A percentile compares a stretch with the other conserved stretches of the same genome.
These are phyloP conservation scores for Pelecanus crispus DNA, from an alignment of 2,113 vertebrate genomes.

Conservation along the genomic window DNA sequence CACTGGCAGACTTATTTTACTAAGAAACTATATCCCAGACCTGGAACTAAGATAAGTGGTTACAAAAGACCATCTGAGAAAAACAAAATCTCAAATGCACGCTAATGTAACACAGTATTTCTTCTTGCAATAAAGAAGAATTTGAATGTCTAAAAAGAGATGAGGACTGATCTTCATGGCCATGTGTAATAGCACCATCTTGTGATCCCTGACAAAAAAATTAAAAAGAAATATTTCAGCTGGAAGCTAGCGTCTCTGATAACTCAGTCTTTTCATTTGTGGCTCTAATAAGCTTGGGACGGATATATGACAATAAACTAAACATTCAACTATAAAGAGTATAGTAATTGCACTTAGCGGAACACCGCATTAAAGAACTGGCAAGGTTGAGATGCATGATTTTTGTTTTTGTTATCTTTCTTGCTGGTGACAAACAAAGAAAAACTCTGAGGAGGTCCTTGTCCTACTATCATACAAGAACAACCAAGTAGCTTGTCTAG, in stretches of 20 bases:
- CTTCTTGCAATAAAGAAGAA: not conserved
- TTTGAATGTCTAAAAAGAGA: not conserved
- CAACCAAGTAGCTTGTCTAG: not conserved
- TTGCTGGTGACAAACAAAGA: not conserved
- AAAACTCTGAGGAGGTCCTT: not conserved
- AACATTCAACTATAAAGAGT: not conserved
- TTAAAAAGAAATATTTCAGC: not conserved
- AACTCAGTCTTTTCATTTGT: not conserved
- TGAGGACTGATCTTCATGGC: not conserved
- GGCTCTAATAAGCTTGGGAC: not conserved
- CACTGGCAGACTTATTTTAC: not conserved
- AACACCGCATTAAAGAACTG: not conserved
- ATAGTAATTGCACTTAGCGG: not conserved
- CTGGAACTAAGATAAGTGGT: not conserved
- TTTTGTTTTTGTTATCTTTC: not conserved
- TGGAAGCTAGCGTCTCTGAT: not conserved
- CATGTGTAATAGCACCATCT: not conserved
- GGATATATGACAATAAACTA: not conserved
- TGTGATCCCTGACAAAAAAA: not conserved
- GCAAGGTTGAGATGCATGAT: not conserved
- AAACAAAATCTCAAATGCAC: not conserved
- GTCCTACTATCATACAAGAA: not conserved
- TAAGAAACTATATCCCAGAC: not conserved
- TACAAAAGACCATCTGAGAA: not conserved
- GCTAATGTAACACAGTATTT: not conserved